Evolutionary conservation across 1,140 invertebrate species (phyloP).

Genomic region (Batillaria attramentaria): DNA sequence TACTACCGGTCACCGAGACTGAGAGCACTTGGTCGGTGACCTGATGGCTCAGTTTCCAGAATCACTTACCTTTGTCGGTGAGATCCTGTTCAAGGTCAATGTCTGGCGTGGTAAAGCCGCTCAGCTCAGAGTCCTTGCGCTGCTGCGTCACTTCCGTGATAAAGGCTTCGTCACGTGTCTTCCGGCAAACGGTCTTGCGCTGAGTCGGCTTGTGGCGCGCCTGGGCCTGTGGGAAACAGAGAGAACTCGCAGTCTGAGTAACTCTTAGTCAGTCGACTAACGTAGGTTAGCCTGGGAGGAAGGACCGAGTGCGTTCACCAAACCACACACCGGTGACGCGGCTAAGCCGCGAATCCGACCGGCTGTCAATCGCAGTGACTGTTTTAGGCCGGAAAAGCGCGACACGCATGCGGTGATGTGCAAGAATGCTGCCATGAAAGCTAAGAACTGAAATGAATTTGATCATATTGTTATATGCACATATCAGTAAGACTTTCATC

Average conservation of each 20-base stretch:
- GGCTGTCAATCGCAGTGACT: too few species aligned
- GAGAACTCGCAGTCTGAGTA: neutral
- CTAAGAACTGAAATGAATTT: too few species aligned
- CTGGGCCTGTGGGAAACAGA: neutral
- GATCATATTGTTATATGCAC: too few species aligned
- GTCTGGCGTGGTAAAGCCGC: neutral
- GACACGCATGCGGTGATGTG: too few species aligned
- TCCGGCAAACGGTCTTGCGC: slow-evolving; percentile 1
- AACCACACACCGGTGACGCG: too few species aligned
- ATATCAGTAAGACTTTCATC: too few species aligned
- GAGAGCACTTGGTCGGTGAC: too few species aligned
- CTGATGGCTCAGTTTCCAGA: neutral
- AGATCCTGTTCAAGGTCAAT: neutral
- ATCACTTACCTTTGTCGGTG: neutral
- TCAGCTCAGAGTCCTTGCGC: neutral
- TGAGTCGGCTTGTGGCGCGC: neutral
- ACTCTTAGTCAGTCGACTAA: neutral
- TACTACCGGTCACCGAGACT: too few species aligned
- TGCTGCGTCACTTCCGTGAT: neutral
- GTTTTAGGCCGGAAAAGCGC: too few species aligned
- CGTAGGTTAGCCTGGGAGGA: neutral
- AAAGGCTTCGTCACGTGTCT: neutral
- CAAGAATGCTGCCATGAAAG: too few species aligned
- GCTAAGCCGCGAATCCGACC: too few species aligned
- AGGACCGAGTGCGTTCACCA: too few species aligned